Base-by-base conservation (phyloP, 1,140 invertebrate genomes). In the Piezodorus guildinii region DNA sequence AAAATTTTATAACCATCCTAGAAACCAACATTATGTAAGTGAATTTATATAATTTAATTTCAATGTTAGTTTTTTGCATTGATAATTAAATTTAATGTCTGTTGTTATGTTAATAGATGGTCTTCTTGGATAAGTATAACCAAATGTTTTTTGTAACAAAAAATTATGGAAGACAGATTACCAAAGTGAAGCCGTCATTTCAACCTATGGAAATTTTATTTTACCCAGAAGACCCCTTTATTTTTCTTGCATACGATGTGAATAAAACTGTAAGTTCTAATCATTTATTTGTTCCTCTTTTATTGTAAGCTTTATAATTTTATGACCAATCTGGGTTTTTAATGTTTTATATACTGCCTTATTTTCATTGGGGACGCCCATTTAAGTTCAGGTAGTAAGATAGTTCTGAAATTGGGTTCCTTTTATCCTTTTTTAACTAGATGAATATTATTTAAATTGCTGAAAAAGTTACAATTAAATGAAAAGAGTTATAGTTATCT, bases 1-100 rank as follows among this genome's bases (percentile, higher is more conserved):
- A 68, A 89, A 87, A 68, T 92, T 91, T 75, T 88, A 85, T 69
- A 90, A 88, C 72, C 88, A 91, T 77, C 85, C 86, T 4, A 83
- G 84, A 63, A 81, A 81, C 69, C 85, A 85, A 68, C 81, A 81
- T 68, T 80, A 84, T 75, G 88, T 91, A 78, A 84, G 85, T 80
- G 43, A 25, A 56, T 17, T 54, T 54, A 21, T 34, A n/a, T 17
- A 49, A 27, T 27, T 65, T 60, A 16, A 58, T 65, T 34, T 60
- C 34, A 60, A 49, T 60, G 17, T 16, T n/a, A 17, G 34, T 61
- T 14, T 12, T 17, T 17, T 56, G 4, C n/a, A 58, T 25, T 58
- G 3, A 4, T 58, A 34, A 58, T 23, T n/a, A 1, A 27, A 10
- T 5, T 2, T 27, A 34, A 23, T 27, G 1, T 15, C 5, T 9